Conservation (phyloP, 2,888 invertebrate genomes). For the Rhagonycha lutea region DNA sequence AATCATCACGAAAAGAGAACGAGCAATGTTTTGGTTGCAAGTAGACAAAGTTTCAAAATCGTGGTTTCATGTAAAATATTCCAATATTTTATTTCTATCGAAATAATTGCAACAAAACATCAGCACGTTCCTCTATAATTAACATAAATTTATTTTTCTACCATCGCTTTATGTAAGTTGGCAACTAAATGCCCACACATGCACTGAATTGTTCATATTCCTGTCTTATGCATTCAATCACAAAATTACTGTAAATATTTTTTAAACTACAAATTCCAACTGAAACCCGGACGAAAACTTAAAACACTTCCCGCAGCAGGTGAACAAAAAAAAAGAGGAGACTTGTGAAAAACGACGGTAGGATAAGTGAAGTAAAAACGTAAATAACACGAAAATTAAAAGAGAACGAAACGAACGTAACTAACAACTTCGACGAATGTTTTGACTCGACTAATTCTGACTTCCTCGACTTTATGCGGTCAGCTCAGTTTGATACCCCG, state of each 20-base stretch:
- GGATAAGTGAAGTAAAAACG: neutral
- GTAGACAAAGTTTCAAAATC: neutral
- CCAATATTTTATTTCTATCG: neutral
- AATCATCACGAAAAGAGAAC: neutral
- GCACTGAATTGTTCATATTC: conserved; percentile 14
- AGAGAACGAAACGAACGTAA: conserved; percentile 17
- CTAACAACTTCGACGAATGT: conserved; percentile 28
- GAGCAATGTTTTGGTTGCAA: neutral
- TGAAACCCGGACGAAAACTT: neutral
- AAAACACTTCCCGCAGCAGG: neutral
- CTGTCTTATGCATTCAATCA: conserved; percentile 5
- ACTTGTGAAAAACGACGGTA: neutral
- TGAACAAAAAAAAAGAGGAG: neutral
- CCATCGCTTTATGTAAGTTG: neutral
- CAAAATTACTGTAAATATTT: neutral
- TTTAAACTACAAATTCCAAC: neutral
- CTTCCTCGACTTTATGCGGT: conserved; percentile 45
- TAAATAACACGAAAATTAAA: conserved; percentile 8
- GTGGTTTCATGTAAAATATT: neutral
- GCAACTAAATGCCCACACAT: conserved; percentile 13
- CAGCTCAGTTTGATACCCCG: conserved; percentile 48
- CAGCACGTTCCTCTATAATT: conserved; percentile 14
- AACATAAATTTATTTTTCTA: conserved; percentile 15
- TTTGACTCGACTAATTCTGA: conserved; percentile 50
- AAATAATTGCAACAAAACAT: conserved; percentile 10